Base-by-base conservation (phyloP, 2,888 invertebrate genomes). In the Archips xylosteana region DNA sequence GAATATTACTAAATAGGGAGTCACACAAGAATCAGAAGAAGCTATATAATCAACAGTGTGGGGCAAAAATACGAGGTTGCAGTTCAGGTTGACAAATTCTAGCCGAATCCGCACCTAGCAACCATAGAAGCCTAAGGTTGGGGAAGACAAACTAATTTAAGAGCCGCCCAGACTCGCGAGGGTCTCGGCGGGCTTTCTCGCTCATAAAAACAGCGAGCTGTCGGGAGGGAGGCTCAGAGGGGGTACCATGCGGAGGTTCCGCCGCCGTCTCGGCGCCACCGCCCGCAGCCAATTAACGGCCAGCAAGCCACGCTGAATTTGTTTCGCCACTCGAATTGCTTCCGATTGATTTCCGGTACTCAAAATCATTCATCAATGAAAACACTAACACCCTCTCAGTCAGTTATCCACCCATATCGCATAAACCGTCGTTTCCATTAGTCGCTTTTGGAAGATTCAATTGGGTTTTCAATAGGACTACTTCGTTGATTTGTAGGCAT, bases 241-340 rank as follows among this genome's bases (percentile, higher is more conserved):
- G 88, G 91, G 89, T 83, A 87, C 91, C 92, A 92, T 94, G 94
- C 94, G 91, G 94, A 89, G 94, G 94, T 92, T 90, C 92, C 89
- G 87, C 92, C 92, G 92, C 92, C 92, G 93, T 94, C 94, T 94
- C 93, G 94, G 94, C 94, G 94, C 94, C 93, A 87, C 92, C 93
- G 89, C 94, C 94, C 93, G 94, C 93, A 94, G 92, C 92, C 94
- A 94, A 94, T 94, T 94, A 94, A 92, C 93, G 89, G 90, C 86
- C 89, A 86, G 92, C 92, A 92, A 89, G 86, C 90, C 89, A 92
- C 87, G 89, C 85, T 90, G 89, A 92, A 90, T 92, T 94, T 92
- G 89, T 92, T 93, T 92, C 92, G 83, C 88, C 88, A 90, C 89
- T 93, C 83, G 84, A 89, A 90, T 89, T 89, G 89, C 92, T 93